Evolutionary conservation across 2,797 vertebrate species (phyloP).

Genomic region (Florisuga fusca): DNA sequence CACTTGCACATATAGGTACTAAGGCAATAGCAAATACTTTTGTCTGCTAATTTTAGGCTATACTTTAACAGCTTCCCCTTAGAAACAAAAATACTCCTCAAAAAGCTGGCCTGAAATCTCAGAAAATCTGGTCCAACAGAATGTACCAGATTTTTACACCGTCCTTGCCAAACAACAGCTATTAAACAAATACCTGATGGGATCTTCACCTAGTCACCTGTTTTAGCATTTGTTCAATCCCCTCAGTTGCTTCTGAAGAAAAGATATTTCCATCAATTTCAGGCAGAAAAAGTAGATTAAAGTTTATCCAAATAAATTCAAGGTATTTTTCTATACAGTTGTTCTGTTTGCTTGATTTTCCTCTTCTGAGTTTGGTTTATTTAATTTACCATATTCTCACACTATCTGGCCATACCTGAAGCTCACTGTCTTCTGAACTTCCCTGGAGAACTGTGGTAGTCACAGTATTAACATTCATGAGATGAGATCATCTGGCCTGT

Average conservation of each 20-base stretch:
- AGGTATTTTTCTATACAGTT: not conserved
- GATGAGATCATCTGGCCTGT: constrained; percentile 52
- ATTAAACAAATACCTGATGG: not conserved
- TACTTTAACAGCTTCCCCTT: not conserved
- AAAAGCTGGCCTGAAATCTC: not conserved
- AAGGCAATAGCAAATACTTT: not conserved
- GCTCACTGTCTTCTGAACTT: not conserved
- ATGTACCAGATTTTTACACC: not conserved
- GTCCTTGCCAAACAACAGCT: not conserved
- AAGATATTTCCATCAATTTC: not conserved
- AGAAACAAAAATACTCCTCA: not conserved
- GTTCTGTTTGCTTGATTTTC: not conserved
- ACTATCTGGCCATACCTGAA: not conserved
- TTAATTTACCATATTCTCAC: not conserved
- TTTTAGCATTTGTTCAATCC: not conserved
- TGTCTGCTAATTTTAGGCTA: not conserved
- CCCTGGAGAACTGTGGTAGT: not conserved
- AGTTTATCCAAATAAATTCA: not conserved
- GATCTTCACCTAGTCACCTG: not conserved
- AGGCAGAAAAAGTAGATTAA: not conserved
- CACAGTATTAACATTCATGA: constrained; percentile 1
- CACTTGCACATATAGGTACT: fast-evolving
- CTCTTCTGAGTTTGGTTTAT: not conserved
- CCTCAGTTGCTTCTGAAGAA: not conserved
- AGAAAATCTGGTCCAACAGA: not conserved